Evolutionary conservation across 2,888 invertebrate genomes (phyloP), one percentile per base, ranked within the genome.

Genomic region (Bruchidius siliquastri): DNA sequence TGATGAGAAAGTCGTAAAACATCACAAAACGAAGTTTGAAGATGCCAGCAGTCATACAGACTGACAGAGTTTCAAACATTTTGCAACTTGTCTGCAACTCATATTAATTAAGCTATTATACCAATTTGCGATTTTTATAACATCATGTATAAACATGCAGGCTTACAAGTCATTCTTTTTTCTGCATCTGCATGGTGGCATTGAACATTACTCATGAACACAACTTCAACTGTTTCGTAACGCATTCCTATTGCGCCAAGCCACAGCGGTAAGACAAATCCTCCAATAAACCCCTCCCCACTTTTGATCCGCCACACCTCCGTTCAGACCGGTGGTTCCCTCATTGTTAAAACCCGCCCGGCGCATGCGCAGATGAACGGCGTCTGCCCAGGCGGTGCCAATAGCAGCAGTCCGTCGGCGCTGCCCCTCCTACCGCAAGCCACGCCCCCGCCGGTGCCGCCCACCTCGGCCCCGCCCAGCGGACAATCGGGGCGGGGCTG

Each of bases 341-440:
- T 13, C 49, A 49, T 49, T 49, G 49, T 49, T 49, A 49, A 49
- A 49, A 49, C 49, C 49, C 49, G 49, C 1, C 49, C 49, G 49
- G 49, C 49, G 49, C 49, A 49, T 49, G 49, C 49, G 86, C 91
- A 93, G 93, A 92, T 93, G 89, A 93, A 93, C 89, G 93, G 92
- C 87, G 90, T 92, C 49, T 49, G 49, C 49, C 49, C 49, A 3
- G 49, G 49, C 18, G 26, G 26, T 4, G 26, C 72, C 84, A 86
- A 86, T 82, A 80, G 82, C 82, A 77, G 76, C 80, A 76, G 76
- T 79, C 78, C 49, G 20, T 67, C 20, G 18, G 71, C 13, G 71
- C 66, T 68, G 68, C 71, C 18, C 30, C 66, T n/a, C 22, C 68
- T 18, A 20, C n/a, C 18, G n/a, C 73, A 32, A 49, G 49, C 26